Conservation (phyloP, 2,113 vertebrate species). For the Puntigrus tetrazona region DNA sequence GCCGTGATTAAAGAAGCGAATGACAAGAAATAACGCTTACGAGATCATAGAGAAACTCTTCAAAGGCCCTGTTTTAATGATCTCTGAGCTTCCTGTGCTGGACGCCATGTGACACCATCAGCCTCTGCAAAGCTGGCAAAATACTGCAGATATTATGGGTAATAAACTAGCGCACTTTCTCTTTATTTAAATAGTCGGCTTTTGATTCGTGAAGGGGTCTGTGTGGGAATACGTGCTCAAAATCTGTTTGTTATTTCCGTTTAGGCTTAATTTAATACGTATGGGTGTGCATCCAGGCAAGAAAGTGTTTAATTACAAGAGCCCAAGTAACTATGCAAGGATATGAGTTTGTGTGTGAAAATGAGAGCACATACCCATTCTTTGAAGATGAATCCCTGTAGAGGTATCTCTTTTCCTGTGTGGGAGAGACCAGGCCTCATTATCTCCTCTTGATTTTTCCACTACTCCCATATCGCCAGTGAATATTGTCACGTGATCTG, state of each 20-base stretch:
- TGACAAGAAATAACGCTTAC: slow-evolving; percentile 39
- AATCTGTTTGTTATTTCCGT: not conserved
- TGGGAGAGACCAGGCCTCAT: slow-evolving; percentile 45
- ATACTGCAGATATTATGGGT: not conserved
- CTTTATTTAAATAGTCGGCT: not conserved
- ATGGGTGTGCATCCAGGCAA: not conserved
- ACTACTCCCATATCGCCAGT: not conserved
- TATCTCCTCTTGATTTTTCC: slow-evolving; percentile 26
- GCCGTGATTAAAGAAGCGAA: slow-evolving; percentile 49
- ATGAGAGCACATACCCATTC: not conserved
- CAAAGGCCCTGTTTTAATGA: slow-evolving; percentile 53
- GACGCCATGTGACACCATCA: slow-evolving; percentile 17
- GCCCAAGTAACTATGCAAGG: not conserved
- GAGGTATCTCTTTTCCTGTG: slow-evolving; percentile 31
- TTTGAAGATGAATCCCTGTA: slow-evolving; percentile 48
- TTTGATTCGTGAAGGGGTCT: not conserved
- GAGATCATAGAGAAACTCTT: slow-evolving; percentile 55
- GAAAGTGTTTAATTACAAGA: slow-evolving; percentile 11
- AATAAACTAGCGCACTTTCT: not conserved
- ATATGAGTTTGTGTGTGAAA: not conserved
- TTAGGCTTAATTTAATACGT: not conserved
- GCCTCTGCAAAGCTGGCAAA: slow-evolving; percentile 21
- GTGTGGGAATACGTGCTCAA: not conserved
- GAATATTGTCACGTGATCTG: slow-evolving; percentile 13
- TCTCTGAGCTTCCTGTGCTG: slow-evolving; percentile 31